Evolutionary conservation across 2,888 invertebrate genomes (phyloP), one percentile per base, ranked within the genome.

Genomic region (Platynereis dumerilii): DNA sequence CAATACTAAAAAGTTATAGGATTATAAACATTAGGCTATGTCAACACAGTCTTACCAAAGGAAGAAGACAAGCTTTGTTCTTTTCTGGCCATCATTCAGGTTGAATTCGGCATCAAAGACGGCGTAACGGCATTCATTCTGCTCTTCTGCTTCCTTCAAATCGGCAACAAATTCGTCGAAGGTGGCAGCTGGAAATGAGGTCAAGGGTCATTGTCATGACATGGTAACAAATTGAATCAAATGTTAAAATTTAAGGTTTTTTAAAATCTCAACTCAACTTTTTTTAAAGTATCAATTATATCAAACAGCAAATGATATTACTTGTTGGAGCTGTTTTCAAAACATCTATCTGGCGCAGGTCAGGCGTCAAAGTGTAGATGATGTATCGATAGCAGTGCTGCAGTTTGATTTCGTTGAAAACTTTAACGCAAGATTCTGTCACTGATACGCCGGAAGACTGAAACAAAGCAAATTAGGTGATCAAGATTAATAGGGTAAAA

Each of bases 401-500:
- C 87, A 96, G 94, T 87, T 97, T 97, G 77, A 97, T 94, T 88
- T 95, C 95, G 86, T 96, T 94, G 86, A 94, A 96, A 78, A 92
- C 93, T 72, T 91, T 92, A 88, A 96, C 93, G 88, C 96, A 96
- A 76, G 91, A 90, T 87, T 94, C 94, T 79, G 94, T 92, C 74
- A 97, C 96, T 87, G 93, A 93, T 78, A 97, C 96, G 85, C 96
- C 96, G 82, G 96, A 96, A 88, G 96, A 66, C 81, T 81, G 71
- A 20, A 44, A 29, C 34, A 61, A 61, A 34, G 27, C 20, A 34
- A n/a, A n/a, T n/a, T n/a, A n/a, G n/a, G n/a, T n/a, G n/a, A n/a
- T n/a, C n/a, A n/a, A n/a, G n/a, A n/a, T n/a, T n/a, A n/a, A n/a
- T n/a, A n/a, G n/a, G n/a, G n/a, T n/a, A n/a, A n/a, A n/a, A n/a